Evolutionary conservation across 1,140 invertebrate species (phyloP).

Genomic region (Olivierus martensii): DNA sequence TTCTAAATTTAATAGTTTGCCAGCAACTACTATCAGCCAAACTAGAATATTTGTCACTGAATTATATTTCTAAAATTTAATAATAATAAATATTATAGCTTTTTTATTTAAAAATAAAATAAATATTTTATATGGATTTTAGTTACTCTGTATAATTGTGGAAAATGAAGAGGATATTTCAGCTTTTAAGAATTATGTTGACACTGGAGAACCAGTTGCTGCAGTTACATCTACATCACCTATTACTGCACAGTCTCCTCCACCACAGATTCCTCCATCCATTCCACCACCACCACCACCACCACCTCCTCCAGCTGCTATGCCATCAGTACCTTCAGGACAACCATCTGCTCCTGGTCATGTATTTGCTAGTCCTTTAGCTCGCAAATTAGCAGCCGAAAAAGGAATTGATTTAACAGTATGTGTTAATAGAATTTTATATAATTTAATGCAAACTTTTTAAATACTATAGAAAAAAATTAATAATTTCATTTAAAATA

Average conservation of each 20-base stretch:
- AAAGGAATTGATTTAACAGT: conserved; percentile 56
- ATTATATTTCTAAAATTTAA: too few relatives aligned
- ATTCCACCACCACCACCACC: conserved; percentile 19
- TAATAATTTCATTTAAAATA: not conserved
- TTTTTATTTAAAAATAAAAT: too few relatives aligned
- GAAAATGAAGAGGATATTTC: conserved; percentile 46
- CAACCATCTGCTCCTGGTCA: conserved; percentile 34
- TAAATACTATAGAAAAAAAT: too few relatives aligned
- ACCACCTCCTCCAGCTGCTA: conserved; percentile 11
- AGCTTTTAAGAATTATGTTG: conserved; percentile 45
- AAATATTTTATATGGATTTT: too few relatives aligned
- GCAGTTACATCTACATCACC: conserved; percentile 32
- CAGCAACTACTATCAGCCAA: too few relatives aligned
- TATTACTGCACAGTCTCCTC: conserved; percentile 29
- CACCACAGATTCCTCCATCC: conserved; percentile 28
- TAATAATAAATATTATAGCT: too few relatives aligned
- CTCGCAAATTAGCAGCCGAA: conserved; percentile 68
- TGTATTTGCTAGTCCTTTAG: conserved; percentile 84
- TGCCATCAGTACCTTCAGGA: conserved; percentile 19
- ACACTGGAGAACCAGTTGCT: conserved; percentile 29
- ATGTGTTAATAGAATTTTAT: conserved; percentile 23
- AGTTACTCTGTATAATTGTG: conserved; percentile 63
- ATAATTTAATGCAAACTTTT: not conserved
- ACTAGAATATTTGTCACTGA: too few relatives aligned
- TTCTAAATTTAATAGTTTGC: too few relatives aligned